phyloP scores from a whole-genome alignment of 2,888 invertebrate genomes.

The Vannuccia rotundouncinata region DNA sequence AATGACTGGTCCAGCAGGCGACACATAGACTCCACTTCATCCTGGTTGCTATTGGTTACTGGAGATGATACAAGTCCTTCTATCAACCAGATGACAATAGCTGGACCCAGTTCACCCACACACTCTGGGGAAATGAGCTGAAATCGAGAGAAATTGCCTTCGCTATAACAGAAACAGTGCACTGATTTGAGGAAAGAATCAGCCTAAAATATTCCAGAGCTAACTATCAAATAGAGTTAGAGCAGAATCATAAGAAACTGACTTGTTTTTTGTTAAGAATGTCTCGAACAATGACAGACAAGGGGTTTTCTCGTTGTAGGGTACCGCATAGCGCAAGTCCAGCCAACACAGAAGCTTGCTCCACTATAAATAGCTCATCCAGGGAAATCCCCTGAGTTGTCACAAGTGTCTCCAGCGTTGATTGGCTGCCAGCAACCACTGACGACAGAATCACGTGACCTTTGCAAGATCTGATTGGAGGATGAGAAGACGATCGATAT shows the following conservation, averaged over 20 bases:
- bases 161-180: too few relatives aligned
- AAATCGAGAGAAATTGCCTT: too few relatives aligned
- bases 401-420: not conserved
- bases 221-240: too few relatives aligned
- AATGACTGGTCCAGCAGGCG: not conserved
- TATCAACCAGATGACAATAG: not conserved
- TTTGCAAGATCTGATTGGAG: not conserved
- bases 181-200: too few relatives aligned
- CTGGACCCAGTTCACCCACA: not conserved
- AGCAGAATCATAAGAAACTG: not conserved
- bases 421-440: not conserved
- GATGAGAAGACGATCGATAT: not conserved
- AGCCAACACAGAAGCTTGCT: not conserved
- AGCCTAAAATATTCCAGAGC: too few relatives aligned
- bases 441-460: not conserved
- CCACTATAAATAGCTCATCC: not conserved
- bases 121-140: not conserved
- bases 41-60: not conserved
- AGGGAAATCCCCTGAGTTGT: not conserved
- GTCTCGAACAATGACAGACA: not conserved
- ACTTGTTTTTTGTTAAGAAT: not conserved
- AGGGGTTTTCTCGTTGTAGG: not conserved
- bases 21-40: not conserved
- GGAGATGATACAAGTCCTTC: not conserved
- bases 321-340: not conserved